Evolutionary conservation across 2,113 vertebrate species (phyloP).

Genomic region (Gambusia affinis): DNA sequence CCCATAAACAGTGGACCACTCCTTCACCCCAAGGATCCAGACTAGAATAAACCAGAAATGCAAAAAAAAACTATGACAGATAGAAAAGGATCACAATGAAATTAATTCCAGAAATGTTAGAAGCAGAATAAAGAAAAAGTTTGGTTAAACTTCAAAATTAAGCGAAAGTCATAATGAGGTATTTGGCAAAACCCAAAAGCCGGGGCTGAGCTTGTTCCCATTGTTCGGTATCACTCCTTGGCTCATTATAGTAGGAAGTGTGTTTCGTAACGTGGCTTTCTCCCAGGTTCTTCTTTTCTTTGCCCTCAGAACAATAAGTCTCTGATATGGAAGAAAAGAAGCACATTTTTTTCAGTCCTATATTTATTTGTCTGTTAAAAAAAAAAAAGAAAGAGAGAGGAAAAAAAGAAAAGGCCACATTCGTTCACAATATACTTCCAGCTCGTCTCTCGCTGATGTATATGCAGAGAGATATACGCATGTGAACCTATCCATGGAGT

Average conservation of each 20-base stretch:
- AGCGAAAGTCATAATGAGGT: conserved; percentile 52
- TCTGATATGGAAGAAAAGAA: conserved; percentile 56
- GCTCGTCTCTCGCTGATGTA: conserved; percentile 46
- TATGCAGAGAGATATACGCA: conserved; percentile 59
- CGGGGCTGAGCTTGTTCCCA: conserved; percentile 44
- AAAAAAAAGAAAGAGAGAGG: too few species aligned
- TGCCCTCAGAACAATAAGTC: conserved; percentile 52
- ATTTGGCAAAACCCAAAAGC: conserved; percentile 40
- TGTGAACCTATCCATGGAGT: conserved; percentile 72
- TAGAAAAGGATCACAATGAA: conserved; percentile 3
- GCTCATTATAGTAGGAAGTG: conserved; percentile 60
- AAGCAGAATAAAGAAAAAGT: conserved; percentile 44
- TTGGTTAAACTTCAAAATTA: conserved; percentile 51
- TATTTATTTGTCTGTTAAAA: conserved; percentile 55
- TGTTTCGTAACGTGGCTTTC: conserved; percentile 60
- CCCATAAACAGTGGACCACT: neutral
- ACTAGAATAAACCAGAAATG: neutral
- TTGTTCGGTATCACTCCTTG: conserved; percentile 66
- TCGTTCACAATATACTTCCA: conserved; percentile 67
- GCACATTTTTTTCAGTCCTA: conserved; percentile 57
- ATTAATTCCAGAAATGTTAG: conserved; percentile 12
- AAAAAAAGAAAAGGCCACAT: conserved; percentile 48
- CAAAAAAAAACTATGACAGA: neutral
- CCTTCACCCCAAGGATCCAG: neutral
- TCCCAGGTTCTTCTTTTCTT: conserved; percentile 43